These are phyloP conservation scores for Paedocypris sp. DNA, from an alignment of 2,113 vertebrate genomes.

Conservation along the genomic window DNA sequence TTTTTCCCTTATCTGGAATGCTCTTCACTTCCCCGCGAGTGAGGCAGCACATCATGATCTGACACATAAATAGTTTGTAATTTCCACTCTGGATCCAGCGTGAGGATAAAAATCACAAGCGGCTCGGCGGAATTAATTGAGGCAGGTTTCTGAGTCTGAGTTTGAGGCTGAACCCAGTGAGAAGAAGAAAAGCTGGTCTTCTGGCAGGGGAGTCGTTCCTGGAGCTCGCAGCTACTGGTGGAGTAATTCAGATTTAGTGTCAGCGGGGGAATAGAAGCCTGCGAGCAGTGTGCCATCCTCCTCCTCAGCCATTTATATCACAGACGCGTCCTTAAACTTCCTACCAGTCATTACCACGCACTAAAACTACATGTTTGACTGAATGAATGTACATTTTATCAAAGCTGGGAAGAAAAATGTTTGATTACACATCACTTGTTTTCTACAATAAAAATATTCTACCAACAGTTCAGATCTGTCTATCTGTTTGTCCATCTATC, in stretches of 20 bases:
- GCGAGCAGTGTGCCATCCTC: slow-evolving; percentile 3
- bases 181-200: neutral
- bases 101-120: neutral
- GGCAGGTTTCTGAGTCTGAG: slow-evolving; percentile 7
- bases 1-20: neutral
- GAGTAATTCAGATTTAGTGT: slow-evolving; percentile 33
- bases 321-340: neutral
- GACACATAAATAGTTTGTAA: slow-evolving; percentile 5
- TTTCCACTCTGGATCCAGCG: neutral
- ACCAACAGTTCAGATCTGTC: no score
- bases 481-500: no score
- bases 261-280: slow-evolving; percentile 26
- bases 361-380: no score
- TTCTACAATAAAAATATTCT: no score
- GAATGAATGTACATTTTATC: no score
- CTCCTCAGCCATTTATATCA: neutral
- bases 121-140: slow-evolving; percentile 8
- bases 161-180: neutral
- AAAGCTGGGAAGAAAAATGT: no score
- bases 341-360: no score
- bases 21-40: neutral
- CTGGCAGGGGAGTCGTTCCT: slow-evolving; percentile 23
- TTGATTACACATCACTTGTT: no score
- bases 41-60: neutral
- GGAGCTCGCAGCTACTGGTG: slow-evolving; percentile 14